Evolutionary conservation across 2,888 invertebrate genomes (phyloP).

Genomic region (Lobophora halterata): DNA sequence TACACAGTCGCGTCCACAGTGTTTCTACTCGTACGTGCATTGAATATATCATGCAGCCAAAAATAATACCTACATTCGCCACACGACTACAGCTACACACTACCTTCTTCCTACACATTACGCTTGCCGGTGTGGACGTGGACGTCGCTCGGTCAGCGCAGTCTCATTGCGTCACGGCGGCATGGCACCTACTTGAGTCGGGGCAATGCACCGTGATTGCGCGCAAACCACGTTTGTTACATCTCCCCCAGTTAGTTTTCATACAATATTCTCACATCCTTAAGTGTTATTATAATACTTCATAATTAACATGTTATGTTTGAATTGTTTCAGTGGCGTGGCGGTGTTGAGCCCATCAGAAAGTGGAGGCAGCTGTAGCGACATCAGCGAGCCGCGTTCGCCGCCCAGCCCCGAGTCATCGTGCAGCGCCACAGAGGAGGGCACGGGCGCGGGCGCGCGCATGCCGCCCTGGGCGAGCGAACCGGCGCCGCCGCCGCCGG

Average conservation of each 20-base stretch:
- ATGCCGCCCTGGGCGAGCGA: constrained; percentile 77
- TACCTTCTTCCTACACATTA: constrained; percentile 25
- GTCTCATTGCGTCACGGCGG: constrained; percentile 74
- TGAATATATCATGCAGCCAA: constrained; percentile 60
- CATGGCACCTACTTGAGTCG: constrained; percentile 40
- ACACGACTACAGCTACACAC: constrained; percentile 30
- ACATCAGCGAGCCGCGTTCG: constrained; percentile 92
- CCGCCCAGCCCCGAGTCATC: constrained; percentile 87
- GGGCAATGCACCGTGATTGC: constrained; percentile 73
- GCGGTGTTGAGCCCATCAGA: constrained; percentile 89
- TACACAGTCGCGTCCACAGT: constrained; percentile 26
- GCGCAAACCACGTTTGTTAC: constrained; percentile 35
- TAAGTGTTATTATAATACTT: not conserved
- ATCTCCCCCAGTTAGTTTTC: constrained; percentile 32
- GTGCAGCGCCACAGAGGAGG: constrained; percentile 75
- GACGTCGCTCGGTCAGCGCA: constrained; percentile 67
- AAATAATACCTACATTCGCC: constrained; percentile 51
- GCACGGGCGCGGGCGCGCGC: constrained; percentile 59
- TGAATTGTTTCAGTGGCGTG: constrained; percentile 87
- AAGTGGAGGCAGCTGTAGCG: constrained; percentile 88
- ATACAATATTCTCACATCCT: too few species aligned
- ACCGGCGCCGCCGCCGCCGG: constrained; percentile 69
- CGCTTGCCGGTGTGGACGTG: constrained; percentile 44
- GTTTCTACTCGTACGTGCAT: constrained; percentile 32
- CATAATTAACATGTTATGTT: constrained; percentile 5